Base-by-base conservation (phyloP, 1,140 invertebrate genomes). In the Drosophila willistoni region DNA sequence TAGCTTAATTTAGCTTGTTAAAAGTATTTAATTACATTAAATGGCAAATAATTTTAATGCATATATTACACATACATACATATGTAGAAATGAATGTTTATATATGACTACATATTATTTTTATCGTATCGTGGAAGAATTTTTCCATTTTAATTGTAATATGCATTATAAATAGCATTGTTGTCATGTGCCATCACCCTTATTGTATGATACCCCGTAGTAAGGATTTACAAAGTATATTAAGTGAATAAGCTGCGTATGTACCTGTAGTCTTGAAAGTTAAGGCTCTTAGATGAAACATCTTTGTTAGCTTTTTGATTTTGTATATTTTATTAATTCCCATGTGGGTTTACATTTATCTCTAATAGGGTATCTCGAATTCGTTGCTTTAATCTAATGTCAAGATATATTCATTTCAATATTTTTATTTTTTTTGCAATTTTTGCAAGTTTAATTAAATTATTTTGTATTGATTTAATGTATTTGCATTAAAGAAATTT, bases 391-490 rank as follows among this genome's bases (percentile, higher is more conserved):
- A 1, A 12, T 10, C 10, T 36, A 3, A 36, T 2, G 2, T 51
- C n/a, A 51, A 29, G 17, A 22, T 17, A 7, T 29, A 29, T 47
- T 47, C 7, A 61, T 60, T 57, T 64, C 29, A 5, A 5, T 12
- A 7, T n/a, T 6, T 29, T 36, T 9, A 39, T 33, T 61, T 17
- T n/a, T 54, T 4, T 39, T 63, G 41, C 13, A 34, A 51, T 76
- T 55, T 69, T 74, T 81, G 41, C 34, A 68, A 67, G 66, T 71
- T 86, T 85, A 82, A 85, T 86, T 82, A 71, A 86, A 85, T 85
- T 82, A 82, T 86, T 76, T 64, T 39, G 64, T 82, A 82, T 85
- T 86, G 83, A 82, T 82, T 85, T 82, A 82, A 82, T 86, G 79
- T 60, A 82, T 82, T 86, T 83, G 73, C 68, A 89, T 82, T 76